Evolutionary conservation across 2,888 invertebrate species (phyloP).

Genomic region (Dione vanillae): DNA sequence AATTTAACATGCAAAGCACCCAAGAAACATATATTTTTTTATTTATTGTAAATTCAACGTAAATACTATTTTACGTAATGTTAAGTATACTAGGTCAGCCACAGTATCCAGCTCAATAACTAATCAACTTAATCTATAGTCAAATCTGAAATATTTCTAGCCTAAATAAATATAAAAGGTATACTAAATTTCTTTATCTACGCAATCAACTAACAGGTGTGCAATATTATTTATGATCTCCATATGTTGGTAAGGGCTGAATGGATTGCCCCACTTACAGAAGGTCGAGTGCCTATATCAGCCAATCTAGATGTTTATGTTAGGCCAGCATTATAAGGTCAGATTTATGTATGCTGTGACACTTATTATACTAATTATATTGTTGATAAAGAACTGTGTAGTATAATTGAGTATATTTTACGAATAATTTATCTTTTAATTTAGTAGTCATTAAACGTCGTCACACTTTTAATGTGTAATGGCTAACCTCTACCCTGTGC

Average conservation of each 20-base stretch:
- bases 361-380: neutral
- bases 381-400: too few species aligned
- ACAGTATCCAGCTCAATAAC: neutral
- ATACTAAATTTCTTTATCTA: slow-evolving; percentile 76
- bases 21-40: too few species aligned
- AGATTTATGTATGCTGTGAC: slow-evolving; percentile 4
- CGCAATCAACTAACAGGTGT: slow-evolving; percentile 76
- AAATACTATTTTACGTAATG: too few species aligned
- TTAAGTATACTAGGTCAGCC: too few species aligned
- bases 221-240: slow-evolving; percentile 71
- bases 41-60: too few species aligned
- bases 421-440: too few species aligned
- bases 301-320: slow-evolving; percentile 50
- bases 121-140: too few species aligned
- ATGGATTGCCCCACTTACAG: slow-evolving; percentile 74
- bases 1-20: too few species aligned
- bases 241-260: slow-evolving; percentile 70
- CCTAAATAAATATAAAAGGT: slow-evolving; percentile 62
- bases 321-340: slow-evolving; percentile 45
- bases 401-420: too few species aligned
- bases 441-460: too few species aligned
- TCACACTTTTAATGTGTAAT: too few species aligned
- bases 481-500: too few species aligned
- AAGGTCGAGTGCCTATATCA: slow-evolving; percentile 65
- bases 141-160: neutral